Percentiles rank a stretch among this genome's conserved stretches.
These are phyloP conservation scores for Chunga burmeisteri DNA, from an alignment of 2,113 vertebrate species.

Conservation along the genomic window DNA sequence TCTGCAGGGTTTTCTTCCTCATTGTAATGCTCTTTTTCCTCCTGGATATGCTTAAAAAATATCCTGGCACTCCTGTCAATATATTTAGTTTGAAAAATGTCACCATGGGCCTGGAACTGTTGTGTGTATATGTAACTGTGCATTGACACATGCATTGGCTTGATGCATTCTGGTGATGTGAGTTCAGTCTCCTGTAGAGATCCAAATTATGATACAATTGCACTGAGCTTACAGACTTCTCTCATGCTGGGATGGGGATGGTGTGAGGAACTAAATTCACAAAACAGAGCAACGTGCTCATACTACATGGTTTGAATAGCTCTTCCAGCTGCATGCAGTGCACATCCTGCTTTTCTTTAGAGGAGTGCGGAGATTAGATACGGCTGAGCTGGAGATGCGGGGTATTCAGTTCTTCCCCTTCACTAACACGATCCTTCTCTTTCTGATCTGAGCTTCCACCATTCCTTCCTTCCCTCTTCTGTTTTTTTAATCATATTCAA, in stretches of 20 bases:
- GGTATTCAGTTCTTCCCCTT: neutral
- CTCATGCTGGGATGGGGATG: constrained; percentile 69
- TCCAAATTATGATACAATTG: constrained; percentile 69
- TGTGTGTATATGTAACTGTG: constrained; percentile 9
- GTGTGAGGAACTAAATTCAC: constrained; percentile 27
- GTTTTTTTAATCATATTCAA: neutral
- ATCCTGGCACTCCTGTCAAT: constrained; percentile 24
- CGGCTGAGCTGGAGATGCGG: neutral
- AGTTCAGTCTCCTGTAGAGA: constrained; percentile 69
- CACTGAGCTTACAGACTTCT: constrained; percentile 54
- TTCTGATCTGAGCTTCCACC: neutral
- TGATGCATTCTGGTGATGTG: constrained; percentile 24
- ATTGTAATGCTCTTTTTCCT: constrained; percentile 23
- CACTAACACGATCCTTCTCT: neutral
- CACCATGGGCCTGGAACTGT: neutral
- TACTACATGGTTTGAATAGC: constrained; percentile 10
- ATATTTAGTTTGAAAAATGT: constrained; percentile 43
- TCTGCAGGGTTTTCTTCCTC: constrained; percentile 13
- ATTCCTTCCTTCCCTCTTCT: neutral
- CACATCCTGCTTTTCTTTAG: neutral
- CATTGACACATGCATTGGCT: constrained; percentile 44
- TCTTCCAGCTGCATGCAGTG: neutral
- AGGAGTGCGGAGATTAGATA: neutral
- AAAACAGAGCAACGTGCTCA: neutral
- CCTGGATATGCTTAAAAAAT: neutral